Percentiles rank a stretch among this genome's conserved stretches.
Evolutionary conservation across 2,888 invertebrate species (phyloP).

Genomic region (Leptopilina syphax): DNA sequence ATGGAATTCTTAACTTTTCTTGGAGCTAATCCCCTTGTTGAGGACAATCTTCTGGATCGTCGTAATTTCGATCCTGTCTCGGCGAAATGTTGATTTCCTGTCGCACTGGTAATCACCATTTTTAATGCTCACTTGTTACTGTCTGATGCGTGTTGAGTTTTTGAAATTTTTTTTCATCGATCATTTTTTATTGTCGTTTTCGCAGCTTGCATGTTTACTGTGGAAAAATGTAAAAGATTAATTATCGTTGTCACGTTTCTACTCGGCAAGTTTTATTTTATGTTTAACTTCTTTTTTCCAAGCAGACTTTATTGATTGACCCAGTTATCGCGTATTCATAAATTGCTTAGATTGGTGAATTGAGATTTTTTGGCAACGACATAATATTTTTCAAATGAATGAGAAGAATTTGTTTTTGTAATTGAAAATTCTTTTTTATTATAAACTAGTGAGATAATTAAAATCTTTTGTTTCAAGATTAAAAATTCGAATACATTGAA

Average conservation of each 20-base stretch:
- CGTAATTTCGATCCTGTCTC: conserved; percentile 61
- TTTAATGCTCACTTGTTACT: conserved; percentile 28
- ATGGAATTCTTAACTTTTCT: conserved; percentile 49
- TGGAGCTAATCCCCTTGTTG: conserved; percentile 66
- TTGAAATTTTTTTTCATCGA: neutral
- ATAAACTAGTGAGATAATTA: too few species aligned
- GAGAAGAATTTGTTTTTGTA: too few species aligned
- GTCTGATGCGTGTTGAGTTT: neutral
- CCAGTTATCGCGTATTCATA: neutral
- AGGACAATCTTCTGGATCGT: conserved; percentile 71
- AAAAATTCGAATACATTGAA: too few species aligned
- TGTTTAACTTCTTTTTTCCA: neutral
- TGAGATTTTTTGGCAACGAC: neutral
- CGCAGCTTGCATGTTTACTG: neutral
- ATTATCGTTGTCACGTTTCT: neutral
- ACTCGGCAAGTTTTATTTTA: neutral
- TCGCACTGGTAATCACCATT: conserved; percentile 61
- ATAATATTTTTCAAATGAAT: neutral
- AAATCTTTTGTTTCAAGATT: too few species aligned
- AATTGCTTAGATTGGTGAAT: neutral
- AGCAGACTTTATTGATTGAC: conserved; percentile 1
- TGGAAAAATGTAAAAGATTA: neutral
- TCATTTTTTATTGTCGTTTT: neutral
- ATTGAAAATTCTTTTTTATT: too few species aligned
- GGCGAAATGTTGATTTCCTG: conserved; percentile 48